A percentile compares a stretch with the other conserved stretches of the same genome.
phyloP scores from a whole-genome alignment of 2,113 vertebrate species.

The Uropsilus gracilis region DNA sequence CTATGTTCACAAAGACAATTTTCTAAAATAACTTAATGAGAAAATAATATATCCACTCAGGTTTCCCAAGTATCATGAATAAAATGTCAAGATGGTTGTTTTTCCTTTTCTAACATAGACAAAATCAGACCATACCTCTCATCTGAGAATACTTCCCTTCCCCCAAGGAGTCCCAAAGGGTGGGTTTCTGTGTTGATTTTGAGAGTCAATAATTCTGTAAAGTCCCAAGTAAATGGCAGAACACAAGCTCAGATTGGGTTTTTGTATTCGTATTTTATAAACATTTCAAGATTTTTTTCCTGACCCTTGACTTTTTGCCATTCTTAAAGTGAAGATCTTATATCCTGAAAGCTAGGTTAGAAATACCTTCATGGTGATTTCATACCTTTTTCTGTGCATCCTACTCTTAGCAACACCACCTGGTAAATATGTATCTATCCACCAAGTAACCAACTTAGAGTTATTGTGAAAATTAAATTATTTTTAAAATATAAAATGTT shows the following conservation, averaged over 20 bases:
- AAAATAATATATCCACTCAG: slow-evolving; percentile 54
- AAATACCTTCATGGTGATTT: slow-evolving; percentile 43
- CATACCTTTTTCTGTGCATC: slow-evolving; percentile 18
- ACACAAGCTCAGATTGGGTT: slow-evolving; percentile 73
- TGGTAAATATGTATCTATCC: neutral
- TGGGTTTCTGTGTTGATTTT: slow-evolving; percentile 74
- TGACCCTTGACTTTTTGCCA: slow-evolving; percentile 63
- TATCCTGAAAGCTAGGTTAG: slow-evolving; percentile 50
- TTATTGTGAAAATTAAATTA: slow-evolving; percentile 52
- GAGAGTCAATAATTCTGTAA: slow-evolving; percentile 79
- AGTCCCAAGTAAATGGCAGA: slow-evolving; percentile 79
- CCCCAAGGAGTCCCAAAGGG: slow-evolving; percentile 52
- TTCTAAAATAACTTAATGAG: slow-evolving; percentile 62
- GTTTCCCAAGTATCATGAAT: slow-evolving; percentile 62
- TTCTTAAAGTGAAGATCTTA: slow-evolving; percentile 70
- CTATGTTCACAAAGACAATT: slow-evolving; percentile 44
- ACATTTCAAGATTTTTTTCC: slow-evolving; percentile 66
- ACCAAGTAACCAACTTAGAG: neutral
- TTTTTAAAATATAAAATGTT: slow-evolving; percentile 32
- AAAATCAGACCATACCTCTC: slow-evolving; percentile 54
- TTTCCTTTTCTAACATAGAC: slow-evolving; percentile 57
- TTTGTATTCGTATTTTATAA: slow-evolving; percentile 81
- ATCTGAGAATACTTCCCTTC: slow-evolving; percentile 34
- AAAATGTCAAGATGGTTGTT: slow-evolving; percentile 67
- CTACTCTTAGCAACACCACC: neutral